These are phyloP conservation scores for Salpingus planirostris DNA, from an alignment of 2,888 invertebrate species.

Conservation along the genomic window DNA sequence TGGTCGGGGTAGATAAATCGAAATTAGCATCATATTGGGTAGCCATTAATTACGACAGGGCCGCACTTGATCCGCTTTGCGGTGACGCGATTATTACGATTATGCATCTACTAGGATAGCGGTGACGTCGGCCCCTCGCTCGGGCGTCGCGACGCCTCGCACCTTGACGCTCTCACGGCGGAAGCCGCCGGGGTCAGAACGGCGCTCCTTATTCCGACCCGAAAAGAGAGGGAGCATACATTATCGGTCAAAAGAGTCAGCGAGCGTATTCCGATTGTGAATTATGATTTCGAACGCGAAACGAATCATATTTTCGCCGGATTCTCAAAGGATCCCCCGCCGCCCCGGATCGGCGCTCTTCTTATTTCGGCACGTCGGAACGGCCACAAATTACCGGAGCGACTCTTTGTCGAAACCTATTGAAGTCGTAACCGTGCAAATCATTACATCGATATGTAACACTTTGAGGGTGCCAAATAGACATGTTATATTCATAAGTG, in stretches of 20 bases:
- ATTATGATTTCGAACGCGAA: conserved; percentile 40
- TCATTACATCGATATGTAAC: conserved; percentile 43
- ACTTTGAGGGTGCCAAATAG: conserved; percentile 44
- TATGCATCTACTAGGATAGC: no score
- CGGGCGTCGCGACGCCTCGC: no score
- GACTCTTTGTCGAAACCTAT: conserved; percentile 34
- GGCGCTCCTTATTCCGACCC: no score
- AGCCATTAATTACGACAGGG: no score
- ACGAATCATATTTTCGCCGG: conserved; percentile 43
- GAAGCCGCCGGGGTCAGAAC: no score
- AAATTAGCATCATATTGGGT: no score
- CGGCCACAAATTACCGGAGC: conserved; percentile 34
- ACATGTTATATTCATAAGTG: conserved; percentile 44
- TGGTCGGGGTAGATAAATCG: no score
- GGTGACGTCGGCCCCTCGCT: no score
- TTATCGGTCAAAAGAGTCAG: conserved; percentile 43
- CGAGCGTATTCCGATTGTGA: conserved; percentile 41
- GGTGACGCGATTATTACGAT: no score
- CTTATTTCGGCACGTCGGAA: conserved; percentile 30
- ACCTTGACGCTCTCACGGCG: no score
- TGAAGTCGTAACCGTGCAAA: conserved; percentile 38
- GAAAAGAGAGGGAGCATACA: no score
- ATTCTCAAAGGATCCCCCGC: conserved; percentile 35
- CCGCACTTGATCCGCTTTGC: no score
- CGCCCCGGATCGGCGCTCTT: conserved; percentile 19